Evolutionary conservation across 2,888 invertebrate genomes (phyloP).

Genomic region (Cheilosia vulpina): DNA sequence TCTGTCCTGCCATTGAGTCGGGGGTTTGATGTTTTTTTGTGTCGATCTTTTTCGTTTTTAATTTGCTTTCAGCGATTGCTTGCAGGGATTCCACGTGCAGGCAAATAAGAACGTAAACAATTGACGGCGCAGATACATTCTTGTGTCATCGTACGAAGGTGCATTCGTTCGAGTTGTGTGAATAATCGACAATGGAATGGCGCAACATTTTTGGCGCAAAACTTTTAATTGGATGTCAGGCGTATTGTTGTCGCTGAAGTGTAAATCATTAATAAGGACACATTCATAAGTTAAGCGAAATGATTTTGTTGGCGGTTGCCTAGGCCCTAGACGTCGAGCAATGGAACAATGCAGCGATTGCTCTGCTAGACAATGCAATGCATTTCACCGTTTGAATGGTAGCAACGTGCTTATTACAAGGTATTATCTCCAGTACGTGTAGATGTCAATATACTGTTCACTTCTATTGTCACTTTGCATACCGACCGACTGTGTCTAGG

Average conservation of each 20-base stretch:
- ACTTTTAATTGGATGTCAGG: conserved; percentile 69
- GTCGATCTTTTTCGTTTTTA: conserved; percentile 13
- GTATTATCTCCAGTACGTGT: too few species aligned
- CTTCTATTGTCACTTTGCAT: too few species aligned
- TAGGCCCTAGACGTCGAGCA: conserved; percentile 9
- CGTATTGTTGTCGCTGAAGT: conserved; percentile 55
- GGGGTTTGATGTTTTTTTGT: neutral
- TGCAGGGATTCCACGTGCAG: conserved; percentile 29
- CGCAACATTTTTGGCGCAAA: conserved; percentile 40
- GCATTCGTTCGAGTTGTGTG: conserved; percentile 21
- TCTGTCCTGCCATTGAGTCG: conserved; percentile 31
- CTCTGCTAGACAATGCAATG: too few species aligned
- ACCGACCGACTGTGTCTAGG: too few species aligned
- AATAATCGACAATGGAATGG: conserved; percentile 44
- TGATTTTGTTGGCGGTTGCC: conserved; percentile 11
- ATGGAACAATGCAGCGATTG: too few species aligned
- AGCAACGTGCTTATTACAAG: too few species aligned
- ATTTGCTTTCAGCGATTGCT: conserved; percentile 42
- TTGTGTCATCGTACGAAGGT: conserved; percentile 22
- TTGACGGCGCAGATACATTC: conserved; percentile 31
- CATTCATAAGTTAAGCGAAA: conserved; percentile 34
- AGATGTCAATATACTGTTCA: too few species aligned
- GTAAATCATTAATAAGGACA: conserved; percentile 66
- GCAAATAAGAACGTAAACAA: conserved; percentile 14
- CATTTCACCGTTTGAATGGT: too few species aligned